Evolutionary conservation across 2,888 invertebrate species (phyloP).

Genomic region (Synergus umbraculus): DNA sequence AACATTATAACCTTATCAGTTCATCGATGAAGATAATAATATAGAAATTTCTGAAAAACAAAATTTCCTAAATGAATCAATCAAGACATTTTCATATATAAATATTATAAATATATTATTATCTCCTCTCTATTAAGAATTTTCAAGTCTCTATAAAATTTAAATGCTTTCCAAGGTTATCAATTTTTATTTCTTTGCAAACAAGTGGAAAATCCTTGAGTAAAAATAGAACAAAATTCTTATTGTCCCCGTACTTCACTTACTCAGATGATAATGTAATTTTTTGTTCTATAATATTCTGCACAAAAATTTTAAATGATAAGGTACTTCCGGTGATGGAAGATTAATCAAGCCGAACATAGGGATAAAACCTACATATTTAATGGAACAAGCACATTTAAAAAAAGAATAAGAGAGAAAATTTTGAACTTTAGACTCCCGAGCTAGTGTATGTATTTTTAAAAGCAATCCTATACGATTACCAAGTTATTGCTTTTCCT

Average conservation of each 20-base stretch:
- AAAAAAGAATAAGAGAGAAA: not conserved
- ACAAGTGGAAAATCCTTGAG: not conserved
- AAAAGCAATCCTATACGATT: not conserved
- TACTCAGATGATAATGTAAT: not conserved
- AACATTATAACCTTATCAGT: too few relatives aligned
- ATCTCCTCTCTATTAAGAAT: too few relatives aligned
- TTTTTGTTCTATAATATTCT: not conserved
- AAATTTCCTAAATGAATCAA: not conserved
- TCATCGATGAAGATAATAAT: too few relatives aligned
- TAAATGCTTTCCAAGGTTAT: too few relatives aligned
- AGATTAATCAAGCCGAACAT: not conserved
- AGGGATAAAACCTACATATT: not conserved
- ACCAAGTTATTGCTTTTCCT: not conserved
- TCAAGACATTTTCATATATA: not conserved
- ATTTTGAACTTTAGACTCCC: not conserved
- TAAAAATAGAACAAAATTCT: not conserved
- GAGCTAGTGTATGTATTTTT: not conserved
- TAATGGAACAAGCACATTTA: not conserved
- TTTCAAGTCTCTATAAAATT: too few relatives aligned
- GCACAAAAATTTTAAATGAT: not conserved
- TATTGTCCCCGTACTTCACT: not conserved
- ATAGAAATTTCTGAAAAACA: not conserved
- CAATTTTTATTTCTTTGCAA: too few relatives aligned
- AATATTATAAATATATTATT: too few relatives aligned
- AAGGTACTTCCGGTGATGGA: constrained; percentile 1